Base-by-base conservation (phyloP, 1,140 invertebrate genomes). In the Teleopsis dalmanni region DNA sequence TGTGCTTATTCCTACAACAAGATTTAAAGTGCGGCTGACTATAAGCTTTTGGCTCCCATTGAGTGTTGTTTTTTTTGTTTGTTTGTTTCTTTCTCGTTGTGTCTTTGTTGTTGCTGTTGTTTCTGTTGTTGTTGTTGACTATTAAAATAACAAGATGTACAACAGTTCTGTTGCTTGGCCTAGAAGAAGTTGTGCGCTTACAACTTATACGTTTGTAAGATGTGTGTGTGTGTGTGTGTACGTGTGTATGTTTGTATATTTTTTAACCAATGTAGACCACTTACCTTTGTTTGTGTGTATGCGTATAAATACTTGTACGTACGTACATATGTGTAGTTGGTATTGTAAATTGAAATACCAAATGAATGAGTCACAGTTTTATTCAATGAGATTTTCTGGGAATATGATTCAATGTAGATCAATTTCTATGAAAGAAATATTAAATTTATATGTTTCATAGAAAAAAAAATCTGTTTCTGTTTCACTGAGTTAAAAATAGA, bases 331-430 rank as follows among this genome's bases (percentile, higher is more conserved):
- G 27, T 29, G 27, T 13, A 29, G 27, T 29, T 29, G 27, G 7
- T 29, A 13, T 29, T 29, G 13, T 29, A 29, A 36, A 16, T 36
- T 10, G 33, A 35, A 31, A 46, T 46, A 13, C 43, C 43, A 35
- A 34, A 25, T n/a, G 14, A 27, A n/a, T 46, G 43, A 46, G 43
- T 46, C 43, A 46, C 43, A 27, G 16, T 41, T 29, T 21, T 4
- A 46, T 10, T 27, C 25, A 41, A 26, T 26, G 8, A 41, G 23
- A 26, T 14, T 6, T 10, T 26, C 13, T 26, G 23, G 3, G n/a
- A 41, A 26, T 26, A 16, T 16, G 7, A 9, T 40, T 9, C 21
- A 19, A n/a, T 14, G 3, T 10, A 41, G 38, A 26, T n/a, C n/a
- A n/a, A n/a, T n/a, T n/a, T n/a, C n/a, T n/a, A n/a, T n/a, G n/a